Percentiles rank a stretch among this genome's conserved stretches.
phyloP scores from a whole-genome alignment of 1,140 invertebrate genomes.

The Patella vulgata region DNA sequence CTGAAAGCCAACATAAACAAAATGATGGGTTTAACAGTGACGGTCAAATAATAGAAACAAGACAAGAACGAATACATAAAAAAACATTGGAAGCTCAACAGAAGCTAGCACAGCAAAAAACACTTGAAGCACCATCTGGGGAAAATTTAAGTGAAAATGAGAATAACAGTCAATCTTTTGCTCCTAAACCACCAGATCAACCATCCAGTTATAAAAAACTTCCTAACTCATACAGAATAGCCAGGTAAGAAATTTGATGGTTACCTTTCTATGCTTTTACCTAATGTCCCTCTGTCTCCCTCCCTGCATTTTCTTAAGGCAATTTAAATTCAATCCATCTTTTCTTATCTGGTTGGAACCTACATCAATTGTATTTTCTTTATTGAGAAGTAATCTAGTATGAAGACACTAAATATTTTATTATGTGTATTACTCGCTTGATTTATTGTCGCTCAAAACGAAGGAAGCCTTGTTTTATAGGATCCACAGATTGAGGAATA shows the following conservation, averaged over 20 bases:
- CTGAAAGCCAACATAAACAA: no score
- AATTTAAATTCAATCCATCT: neutral
- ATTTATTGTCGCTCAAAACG: no score
- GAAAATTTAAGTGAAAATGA: no score
- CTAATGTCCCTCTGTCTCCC: neutral
- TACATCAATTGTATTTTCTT: neutral
- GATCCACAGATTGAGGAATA: no score
- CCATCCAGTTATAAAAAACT: constrained; percentile 37
- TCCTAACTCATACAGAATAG: constrained; percentile 38
- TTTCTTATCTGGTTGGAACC: neutral
- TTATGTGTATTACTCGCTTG: no score
- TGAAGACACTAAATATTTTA: neutral
- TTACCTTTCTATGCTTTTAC: neutral
- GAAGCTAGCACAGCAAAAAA: no score
- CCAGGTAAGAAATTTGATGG: constrained; percentile 41
- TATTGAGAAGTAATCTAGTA: neutral
- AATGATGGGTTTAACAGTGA: no score
- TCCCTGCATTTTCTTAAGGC: neutral
- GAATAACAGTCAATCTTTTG: constrained; percentile 37
- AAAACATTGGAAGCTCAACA: no score
- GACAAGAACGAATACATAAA: no score
- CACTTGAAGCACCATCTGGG: no score
- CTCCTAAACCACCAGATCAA: constrained; percentile 54
- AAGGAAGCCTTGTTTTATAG: no score
- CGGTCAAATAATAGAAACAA: no score